Base-by-base conservation (phyloP, 1,140 invertebrate species). In the Chelonus insularis region DNA sequence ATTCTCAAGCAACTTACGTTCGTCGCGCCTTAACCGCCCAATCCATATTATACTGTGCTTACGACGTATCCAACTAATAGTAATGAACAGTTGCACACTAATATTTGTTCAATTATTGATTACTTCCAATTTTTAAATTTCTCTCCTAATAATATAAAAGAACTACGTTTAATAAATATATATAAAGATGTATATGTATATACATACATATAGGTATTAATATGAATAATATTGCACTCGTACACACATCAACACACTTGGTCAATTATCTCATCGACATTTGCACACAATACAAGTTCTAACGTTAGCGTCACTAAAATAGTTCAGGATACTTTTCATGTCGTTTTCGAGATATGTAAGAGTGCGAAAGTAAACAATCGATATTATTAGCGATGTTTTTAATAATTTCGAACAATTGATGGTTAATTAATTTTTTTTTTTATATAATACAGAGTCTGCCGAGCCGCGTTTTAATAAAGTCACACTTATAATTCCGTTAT, bases 11-110 rank as follows among this genome's bases (percentile, higher is more conserved):
- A 54, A 80, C 79, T 81, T 80, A 81, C 79, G 78, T 76, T 78
- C 75, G 69, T 60, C 77, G 78, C 71, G 76, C 73, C 70, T 80
- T 81, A 64, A 78, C 67, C 69, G 79, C 67, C 77, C 78, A 81
- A 78, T 81, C 79, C 77, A 80, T 79, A 79, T 78, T 23, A 12
- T 12, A 16, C 21, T 73, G 72, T 64, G 70, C 63, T 50, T 47
- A 69, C 70, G 67, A 76, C 73, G 76, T 78, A 75, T 75, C 71
- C 76, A 73, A 72, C 63, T 32, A 25, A 36, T 63, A 71, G 60
- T 63, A 60, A 64, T 64, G 55, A 67, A 57, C 50, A 57, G n/a
- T 56, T 55, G 34, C 41, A 51, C 23, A 34, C 29, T 14, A 36
- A 16, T 37, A 47, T 16, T 9, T 52, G 21, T 47, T n/a, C n/a